A percentile compares a stretch with the other conserved stretches of the same genome.
Conservation (phyloP, 2,888 invertebrate genomes). For the Macrosoma leucophasiata region DNA sequence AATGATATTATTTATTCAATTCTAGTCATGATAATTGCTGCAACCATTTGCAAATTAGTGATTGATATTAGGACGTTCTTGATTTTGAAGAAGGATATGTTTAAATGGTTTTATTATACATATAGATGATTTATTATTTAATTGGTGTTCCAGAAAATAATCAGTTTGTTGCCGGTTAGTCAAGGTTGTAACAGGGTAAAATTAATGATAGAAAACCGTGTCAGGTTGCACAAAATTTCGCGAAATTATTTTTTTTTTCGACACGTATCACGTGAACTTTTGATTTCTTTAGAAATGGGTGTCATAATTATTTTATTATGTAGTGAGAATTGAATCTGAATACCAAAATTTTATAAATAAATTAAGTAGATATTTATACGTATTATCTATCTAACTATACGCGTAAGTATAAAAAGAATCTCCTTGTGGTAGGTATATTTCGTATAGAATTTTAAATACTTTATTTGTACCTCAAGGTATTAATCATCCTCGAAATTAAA, state of each 20-base stretch:
- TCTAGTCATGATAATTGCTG: conserved; percentile 64
- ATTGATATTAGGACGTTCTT: conserved; percentile 31
- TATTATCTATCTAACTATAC: too few relatives aligned
- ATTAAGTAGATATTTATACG: conserved; percentile 5
- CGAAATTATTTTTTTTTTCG: conserved; percentile 20
- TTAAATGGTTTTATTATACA: too few relatives aligned
- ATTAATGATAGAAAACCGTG: conserved; percentile 24
- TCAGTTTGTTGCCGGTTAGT: conserved; percentile 39
- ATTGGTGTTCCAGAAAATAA: too few relatives aligned
- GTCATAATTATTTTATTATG: conserved; percentile 17
- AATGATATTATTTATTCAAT: too few relatives aligned
- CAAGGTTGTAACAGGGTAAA: conserved; percentile 61
- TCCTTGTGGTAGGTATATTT: too few relatives aligned
- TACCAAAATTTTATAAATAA: conserved; percentile 5
- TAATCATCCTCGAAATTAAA: too few relatives aligned
- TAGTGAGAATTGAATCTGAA: not conserved
- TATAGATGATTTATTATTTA: too few relatives aligned
- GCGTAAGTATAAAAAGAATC: too few relatives aligned
- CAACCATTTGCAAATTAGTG: conserved; percentile 39
- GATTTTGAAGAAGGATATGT: conserved; percentile 26
- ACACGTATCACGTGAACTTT: not conserved
- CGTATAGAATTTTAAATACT: too few relatives aligned
- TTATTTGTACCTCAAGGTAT: too few relatives aligned
- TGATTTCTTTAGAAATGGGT: not conserved
- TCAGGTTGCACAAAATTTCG: conserved; percentile 40